Conservation (phyloP, 2,113 vertebrate genomes). For the Lycaon pictus region DNA sequence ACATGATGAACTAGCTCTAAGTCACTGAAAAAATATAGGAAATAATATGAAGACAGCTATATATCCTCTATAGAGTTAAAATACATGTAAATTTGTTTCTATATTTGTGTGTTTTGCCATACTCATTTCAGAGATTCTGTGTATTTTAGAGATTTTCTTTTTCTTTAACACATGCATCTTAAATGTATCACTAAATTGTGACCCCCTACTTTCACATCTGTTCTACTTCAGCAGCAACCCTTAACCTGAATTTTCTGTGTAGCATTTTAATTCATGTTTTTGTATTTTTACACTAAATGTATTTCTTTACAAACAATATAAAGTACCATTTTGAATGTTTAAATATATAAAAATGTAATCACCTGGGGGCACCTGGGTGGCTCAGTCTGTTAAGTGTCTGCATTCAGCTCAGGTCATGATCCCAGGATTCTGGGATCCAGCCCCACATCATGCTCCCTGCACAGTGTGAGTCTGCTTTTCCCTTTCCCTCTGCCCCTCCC, state of each 20-base stretch:
- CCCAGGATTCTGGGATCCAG: neutral
- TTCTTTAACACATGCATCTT: neutral
- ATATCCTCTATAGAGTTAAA: neutral
- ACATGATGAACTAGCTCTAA: neutral
- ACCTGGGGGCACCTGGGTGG: neutral
- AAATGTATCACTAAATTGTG: neutral
- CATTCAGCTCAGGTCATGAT: neutral
- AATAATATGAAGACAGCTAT: neutral
- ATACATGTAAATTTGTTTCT: neutral
- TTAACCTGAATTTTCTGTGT: neutral
- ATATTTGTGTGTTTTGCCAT: neutral
- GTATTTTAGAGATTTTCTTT: neutral
- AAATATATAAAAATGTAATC: neutral
- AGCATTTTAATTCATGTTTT: neutral
- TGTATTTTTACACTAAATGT: neutral
- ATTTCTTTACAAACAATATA: neutral
- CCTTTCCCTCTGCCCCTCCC: neutral
- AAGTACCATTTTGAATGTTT: neutral
- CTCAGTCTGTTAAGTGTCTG: neutral
- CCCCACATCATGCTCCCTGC: neutral
- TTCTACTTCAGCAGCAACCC: neutral
- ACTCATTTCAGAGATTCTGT: neutral
- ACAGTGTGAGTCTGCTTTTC: neutral
- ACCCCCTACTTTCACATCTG: fast-evolving
- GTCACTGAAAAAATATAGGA: neutral